Base-by-base conservation (phyloP, 1,140 invertebrate genomes). In the Ceratosolen solmsi region DNA sequence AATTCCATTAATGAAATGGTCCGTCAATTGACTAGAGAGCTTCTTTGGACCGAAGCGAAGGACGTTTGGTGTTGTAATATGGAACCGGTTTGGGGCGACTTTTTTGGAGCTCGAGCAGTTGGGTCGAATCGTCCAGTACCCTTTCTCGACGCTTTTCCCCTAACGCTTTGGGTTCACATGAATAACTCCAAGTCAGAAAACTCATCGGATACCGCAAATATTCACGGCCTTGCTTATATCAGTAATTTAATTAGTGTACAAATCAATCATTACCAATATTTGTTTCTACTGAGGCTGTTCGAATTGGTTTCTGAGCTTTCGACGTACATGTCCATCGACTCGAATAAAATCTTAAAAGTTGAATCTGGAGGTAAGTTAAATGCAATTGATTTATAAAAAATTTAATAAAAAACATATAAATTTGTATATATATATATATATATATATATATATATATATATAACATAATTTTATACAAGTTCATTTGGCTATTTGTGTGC, bases 31-130 rank as follows among this genome's bases (percentile, higher is more conserved):
- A 92, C 89, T 33, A 89, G 93, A 70, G 95, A 96, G 88, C 90
- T 97, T 73, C 91, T 98, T 49, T 97, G 96, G 96, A 95, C 94
- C 0, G 96, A 97, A 87, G 94, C 94, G 20, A 94, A 96, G 86
- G 95, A 97, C 87, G 94, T 99, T 13, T 98, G 98, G 97, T 97
- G 96, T 88, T 93, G 97, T 22, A 94, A 94, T 86, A 92, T 97
- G 27, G 97, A 99, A 89, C 97, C 98, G 0, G 93, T 98, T 51
- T 99, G 97, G 97, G 95, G 96, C 8, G 97, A 99, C 90, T 98
- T 98, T 90, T 93, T 94, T 81, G 96, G 96, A 1, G 95, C 95
- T n/a, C 91, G 94, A 56, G 95, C 96, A 1, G 94, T 95, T 27
- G 94, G 93, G 33, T 92, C 93, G 54, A 94, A 93, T 86, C 94